phyloP scores from a whole-genome alignment of 2,888 invertebrate species.

The Coremacera marginata region DNA sequence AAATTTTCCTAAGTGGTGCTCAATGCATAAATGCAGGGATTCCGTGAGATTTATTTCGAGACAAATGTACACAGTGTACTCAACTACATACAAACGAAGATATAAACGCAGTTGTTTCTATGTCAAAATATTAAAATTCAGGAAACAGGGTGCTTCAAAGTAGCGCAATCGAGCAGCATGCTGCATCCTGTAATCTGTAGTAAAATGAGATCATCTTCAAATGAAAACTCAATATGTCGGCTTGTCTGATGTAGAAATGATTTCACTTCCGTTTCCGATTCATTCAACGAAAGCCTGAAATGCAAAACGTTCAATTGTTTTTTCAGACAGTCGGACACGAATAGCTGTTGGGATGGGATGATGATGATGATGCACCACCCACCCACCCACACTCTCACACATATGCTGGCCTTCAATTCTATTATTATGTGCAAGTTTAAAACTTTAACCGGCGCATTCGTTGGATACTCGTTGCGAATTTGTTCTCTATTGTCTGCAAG shows the following conservation, averaged over 20 bases:
- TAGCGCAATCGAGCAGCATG: background rate
- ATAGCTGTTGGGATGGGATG: background rate
- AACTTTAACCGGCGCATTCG: slow-evolving; percentile 4
- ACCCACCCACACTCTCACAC: background rate
- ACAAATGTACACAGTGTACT: background rate
- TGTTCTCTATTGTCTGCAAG: background rate
- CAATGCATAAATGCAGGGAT: slow-evolving; percentile 13
- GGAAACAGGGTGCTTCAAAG: background rate
- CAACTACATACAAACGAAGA: background rate
- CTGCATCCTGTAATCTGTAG: background rate
- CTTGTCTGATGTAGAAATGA: slow-evolving; percentile 32
- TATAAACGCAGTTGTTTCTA: background rate
- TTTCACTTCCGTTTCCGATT: slow-evolving; percentile 30
- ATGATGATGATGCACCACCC: background rate
- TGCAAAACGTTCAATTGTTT: slow-evolving; percentile 18
- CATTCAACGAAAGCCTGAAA: slow-evolving; percentile 7
- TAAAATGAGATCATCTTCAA: slow-evolving; percentile 18
- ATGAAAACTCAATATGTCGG: slow-evolving; percentile 33
- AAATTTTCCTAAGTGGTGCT: slow-evolving; percentile 23
- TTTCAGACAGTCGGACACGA: background rate
- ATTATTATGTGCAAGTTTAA: slow-evolving; percentile 15
- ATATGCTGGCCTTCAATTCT: background rate
- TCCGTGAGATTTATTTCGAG: slow-evolving; percentile 8
- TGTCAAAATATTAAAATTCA: background rate
- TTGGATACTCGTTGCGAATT: background rate